Base-by-base conservation (phyloP, 92 coral and sea anemone species). In the Palythoa heliodiscus region DNA sequence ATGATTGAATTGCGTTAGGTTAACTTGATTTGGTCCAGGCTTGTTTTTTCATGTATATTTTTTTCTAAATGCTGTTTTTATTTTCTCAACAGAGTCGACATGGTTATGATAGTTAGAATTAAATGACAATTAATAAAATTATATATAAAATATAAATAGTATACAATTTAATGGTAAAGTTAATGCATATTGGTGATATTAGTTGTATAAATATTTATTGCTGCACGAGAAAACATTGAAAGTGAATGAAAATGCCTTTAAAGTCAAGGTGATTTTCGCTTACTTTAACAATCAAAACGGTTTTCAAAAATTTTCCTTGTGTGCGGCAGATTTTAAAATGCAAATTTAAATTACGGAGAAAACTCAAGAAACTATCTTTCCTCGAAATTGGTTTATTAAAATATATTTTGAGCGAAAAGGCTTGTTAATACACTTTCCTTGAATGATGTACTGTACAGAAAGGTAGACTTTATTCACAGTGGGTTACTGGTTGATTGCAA, bases 81-180 rank as follows among this genome's bases (percentile, higher is more conserved):
- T 3, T 76, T 82, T 83, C 14, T 53, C 75, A 83, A 53, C 91
- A 94, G 98, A 74, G 91, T 77, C 85, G 93, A 5, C 83, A 87
- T 86, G 74, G 95, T 8, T 92, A 90, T 87, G 98, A 93, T 54
- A 87, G 71, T 7, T 93, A 91, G 82, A 91, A 87, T 57, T 93
- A 78, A 1, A 9, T 15, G 20, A 76, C 23, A 79, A 61, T 78
- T 78, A 58, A 19, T 50, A 73, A 14, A 3, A 72, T 72, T 72
- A 43, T 76, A 76, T 76, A 54, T 76, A 76, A 24, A 16, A 43
- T 80, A 80, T 64, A 80, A 66, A 64, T 80, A 80, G 74, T 80
- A 80, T 80, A 76, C 61, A 24, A 80, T 80, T 69, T 29, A 80
- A 64, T 78, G 55, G 68, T 66, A 80, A 66, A 80, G 25, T 80